Conservation (phyloP, 2,888 invertebrate genomes). For the Hermaeophaga mercurialis region DNA sequence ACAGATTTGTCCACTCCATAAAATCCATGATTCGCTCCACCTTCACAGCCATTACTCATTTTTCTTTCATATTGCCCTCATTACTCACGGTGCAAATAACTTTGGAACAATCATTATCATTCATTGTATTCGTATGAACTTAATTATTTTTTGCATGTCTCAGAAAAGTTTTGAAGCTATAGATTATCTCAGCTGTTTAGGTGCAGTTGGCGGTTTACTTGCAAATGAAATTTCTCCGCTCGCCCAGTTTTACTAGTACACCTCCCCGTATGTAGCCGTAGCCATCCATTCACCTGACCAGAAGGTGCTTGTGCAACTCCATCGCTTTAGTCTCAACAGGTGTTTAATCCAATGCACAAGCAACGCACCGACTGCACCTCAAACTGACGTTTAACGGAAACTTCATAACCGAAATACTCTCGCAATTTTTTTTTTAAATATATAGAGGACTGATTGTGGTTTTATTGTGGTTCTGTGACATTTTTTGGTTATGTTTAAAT, state of each 20-base stretch:
- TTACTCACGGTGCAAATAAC: too few species aligned
- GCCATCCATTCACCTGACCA: conserved; percentile 37
- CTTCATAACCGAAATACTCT: background rate
- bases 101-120: too few species aligned
- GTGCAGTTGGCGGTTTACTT: too few species aligned
- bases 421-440: conserved; percentile 1
- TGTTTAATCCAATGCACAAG: conserved; percentile 34
- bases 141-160: too few species aligned
- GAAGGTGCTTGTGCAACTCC: conserved; percentile 32
- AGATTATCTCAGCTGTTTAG: too few species aligned
- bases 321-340: conserved; percentile 35
- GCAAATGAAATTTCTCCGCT: conserved; percentile 21
- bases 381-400: background rate
- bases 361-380: background rate
- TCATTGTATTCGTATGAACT: too few species aligned
- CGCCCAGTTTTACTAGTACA: conserved; percentile 24
- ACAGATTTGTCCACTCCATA: too few species aligned
- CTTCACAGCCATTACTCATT: too few species aligned
- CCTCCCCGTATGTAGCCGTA: conserved; percentile 26
- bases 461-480: background rate
- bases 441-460: background rate
- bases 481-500: conserved; percentile 18
- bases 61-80: too few species aligned
- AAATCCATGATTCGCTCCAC: too few species aligned
- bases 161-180: too few species aligned